Conservation (phyloP, 2,888 invertebrate species). For the Pseudococcus jackbeardsleyi region DNA sequence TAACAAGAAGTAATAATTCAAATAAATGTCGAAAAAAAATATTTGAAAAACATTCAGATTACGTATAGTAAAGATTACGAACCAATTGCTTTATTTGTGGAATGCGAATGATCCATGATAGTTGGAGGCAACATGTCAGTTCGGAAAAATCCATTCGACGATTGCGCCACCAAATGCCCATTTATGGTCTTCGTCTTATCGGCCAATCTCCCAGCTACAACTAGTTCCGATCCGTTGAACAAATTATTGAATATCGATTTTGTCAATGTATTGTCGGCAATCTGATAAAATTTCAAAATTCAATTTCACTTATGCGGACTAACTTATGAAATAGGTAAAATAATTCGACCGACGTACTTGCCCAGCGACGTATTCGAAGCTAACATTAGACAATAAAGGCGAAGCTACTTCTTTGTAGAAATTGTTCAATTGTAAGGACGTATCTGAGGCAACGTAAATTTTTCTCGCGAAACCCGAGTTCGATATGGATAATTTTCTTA, state of each 20-base stretch:
- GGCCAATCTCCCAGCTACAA: slow-evolving; percentile 74
- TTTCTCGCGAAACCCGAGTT: slow-evolving; percentile 79
- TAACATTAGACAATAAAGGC: slow-evolving; percentile 77
- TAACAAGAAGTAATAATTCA: too few species aligned
- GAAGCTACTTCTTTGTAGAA: slow-evolving; percentile 80
- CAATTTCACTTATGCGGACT: neutral
- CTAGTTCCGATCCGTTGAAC: slow-evolving; percentile 77
- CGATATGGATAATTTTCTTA: slow-evolving; percentile 77
- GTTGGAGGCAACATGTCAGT: neutral
- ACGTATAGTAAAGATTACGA: neutral
- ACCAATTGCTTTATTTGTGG: slow-evolving; percentile 52
- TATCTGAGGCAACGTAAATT: slow-evolving; percentile 81
- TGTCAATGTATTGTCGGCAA: slow-evolving; percentile 64
- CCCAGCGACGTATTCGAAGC: slow-evolving; percentile 75
- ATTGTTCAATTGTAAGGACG: slow-evolving; percentile 77
- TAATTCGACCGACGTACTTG: slow-evolving; percentile 70
- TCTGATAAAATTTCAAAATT: slow-evolving; percentile 47
- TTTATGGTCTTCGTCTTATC: slow-evolving; percentile 62
- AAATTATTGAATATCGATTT: slow-evolving; percentile 72
- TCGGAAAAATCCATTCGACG: slow-evolving; percentile 65
- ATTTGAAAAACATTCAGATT: too few species aligned
- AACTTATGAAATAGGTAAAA: neutral
- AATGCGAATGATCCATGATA: neutral
- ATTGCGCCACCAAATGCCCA: slow-evolving; percentile 64
- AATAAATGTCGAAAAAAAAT: too few species aligned